These are phyloP conservation scores for Picus viridis DNA, from an alignment of 2,797 vertebrate species.

Conservation along the genomic window DNA sequence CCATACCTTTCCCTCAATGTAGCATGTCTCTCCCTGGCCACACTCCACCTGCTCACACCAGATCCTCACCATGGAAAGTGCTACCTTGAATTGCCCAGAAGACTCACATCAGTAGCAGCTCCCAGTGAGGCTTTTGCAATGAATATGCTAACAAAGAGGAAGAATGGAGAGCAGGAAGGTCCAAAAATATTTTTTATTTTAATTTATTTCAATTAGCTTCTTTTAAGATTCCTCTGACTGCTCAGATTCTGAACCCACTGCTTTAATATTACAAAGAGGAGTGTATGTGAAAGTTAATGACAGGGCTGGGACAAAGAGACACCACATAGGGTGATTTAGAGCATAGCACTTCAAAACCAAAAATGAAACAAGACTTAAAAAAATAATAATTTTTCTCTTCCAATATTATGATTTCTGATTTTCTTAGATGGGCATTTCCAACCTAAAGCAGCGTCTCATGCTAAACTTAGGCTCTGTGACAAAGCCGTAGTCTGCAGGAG, in stretches of 20 bases:
- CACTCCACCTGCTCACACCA: background rate
- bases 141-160: background rate
- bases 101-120: background rate
- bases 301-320: background rate
- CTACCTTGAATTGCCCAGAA: background rate
- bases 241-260: background rate
- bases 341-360: background rate
- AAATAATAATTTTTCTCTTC: background rate
- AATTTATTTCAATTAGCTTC: background rate
- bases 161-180: background rate
- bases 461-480: background rate
- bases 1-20: background rate
- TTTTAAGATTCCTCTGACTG: background rate
- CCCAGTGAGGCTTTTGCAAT: background rate
- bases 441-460: background rate
- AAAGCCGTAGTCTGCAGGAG: background rate
- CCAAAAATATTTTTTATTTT: background rate
- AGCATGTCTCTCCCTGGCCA: background rate
- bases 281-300: background rate
- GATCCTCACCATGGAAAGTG: background rate
- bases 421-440: background rate
- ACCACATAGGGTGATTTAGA: background rate
- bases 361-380: background rate
- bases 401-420: background rate
- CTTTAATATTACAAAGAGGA: background rate